Evolutionary conservation across 2,113 vertebrate genomes (phyloP), one percentile per base, ranked within the genome.

Genomic region (Tyrannus savana): DNA sequence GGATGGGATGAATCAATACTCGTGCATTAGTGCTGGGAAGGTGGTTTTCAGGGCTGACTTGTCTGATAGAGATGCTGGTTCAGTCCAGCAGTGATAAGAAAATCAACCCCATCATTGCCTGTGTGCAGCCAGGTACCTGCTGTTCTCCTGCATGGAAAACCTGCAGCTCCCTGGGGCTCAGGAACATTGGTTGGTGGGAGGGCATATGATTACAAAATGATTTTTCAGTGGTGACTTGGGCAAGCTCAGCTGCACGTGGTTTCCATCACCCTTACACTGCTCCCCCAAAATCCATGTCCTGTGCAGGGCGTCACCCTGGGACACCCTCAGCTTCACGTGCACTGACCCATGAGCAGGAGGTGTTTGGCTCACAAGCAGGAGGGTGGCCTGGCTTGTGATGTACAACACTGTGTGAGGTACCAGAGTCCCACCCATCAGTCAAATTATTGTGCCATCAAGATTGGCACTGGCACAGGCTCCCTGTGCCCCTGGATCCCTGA

Each of bases 281-380:
- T 85, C 23, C 39, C 25, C 68, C 5, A 10, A 52, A 52, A 52
- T 52, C 50, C 50, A 16, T 2, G 42, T 9, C 19, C n/a, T 3
- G 50, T 31, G 33, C 83, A n/a, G 52, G 31, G 37, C 68, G 5
- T 42, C 1, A 0, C 37, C 8, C 37, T 12, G 47, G 46, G 59
- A 6, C 19, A 8, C 30, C n/a, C 31, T 31, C 0, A 0, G 25
- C 79, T 53, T 16, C 10, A 2, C 0, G 7, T 39, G 74, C 15
- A 0, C 2, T 31, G 9, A 27, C 7, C 35, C 60, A 9, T 0
- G 7, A 25, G 56, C 14, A 71, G 68, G 25, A 56, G 47, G 5
- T 3, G 25, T 12, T 59, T 23, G 63, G 17, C 35, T 55, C 60
- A 9, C 39, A 16, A 42, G 13, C 14, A 1, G 0, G 52, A 5